Evolutionary conservation across 2,113 vertebrate species (phyloP).

Genomic region (Chloropsis hardwickii): DNA sequence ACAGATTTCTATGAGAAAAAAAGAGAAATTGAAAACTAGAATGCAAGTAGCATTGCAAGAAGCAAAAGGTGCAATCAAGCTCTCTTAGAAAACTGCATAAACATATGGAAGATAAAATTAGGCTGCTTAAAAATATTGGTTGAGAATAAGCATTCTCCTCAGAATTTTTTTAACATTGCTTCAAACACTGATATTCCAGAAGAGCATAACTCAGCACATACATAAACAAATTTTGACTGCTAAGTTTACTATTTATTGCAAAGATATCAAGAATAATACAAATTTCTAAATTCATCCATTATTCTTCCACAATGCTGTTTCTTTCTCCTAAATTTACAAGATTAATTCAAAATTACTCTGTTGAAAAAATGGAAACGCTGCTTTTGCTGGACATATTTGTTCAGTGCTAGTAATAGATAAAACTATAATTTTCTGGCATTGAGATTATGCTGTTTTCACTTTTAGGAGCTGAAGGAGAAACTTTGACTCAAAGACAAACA

Average conservation of each 20-base stretch:
- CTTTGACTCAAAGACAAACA: not conserved
- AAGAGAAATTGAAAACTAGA: not conserved
- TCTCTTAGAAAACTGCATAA: not conserved
- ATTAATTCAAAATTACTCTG: not conserved
- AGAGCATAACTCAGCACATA: not conserved
- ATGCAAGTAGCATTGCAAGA: not conserved
- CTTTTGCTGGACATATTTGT: not conserved
- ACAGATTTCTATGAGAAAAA: not conserved
- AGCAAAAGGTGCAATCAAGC: not conserved
- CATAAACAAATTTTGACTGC: not conserved
- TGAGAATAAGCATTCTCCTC: not conserved
- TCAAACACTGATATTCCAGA: not conserved
- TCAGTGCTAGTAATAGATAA: not conserved
- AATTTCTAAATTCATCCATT: not conserved
- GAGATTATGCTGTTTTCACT: not conserved
- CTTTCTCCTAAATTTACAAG: not conserved
- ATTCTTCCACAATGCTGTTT: not conserved
- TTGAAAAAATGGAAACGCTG: not conserved
- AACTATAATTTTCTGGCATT: not conserved
- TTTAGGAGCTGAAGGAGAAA: not conserved
- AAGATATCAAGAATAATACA: not conserved
- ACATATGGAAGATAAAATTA: not conserved
- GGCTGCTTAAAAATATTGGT: not conserved
- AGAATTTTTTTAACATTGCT: not conserved
- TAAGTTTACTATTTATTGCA: not conserved